Evolutionary conservation across 2,113 vertebrate species (phyloP), one percentile per base, ranked within the genome.

Genomic region (Toxotes chatareus): DNA sequence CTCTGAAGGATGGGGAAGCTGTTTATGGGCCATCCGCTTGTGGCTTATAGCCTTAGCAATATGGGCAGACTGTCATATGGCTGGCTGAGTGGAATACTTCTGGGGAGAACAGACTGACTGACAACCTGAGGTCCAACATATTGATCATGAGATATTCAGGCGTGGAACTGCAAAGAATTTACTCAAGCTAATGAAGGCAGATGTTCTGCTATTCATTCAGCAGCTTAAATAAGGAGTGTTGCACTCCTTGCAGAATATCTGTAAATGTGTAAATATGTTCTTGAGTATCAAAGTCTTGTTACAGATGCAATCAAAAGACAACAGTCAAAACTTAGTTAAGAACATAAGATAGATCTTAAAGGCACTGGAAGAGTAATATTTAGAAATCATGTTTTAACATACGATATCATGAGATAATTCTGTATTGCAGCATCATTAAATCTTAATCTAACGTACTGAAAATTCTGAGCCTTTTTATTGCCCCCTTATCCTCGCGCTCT

Each of bases 51-150:
- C 84, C 81, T 76, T 7, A 31, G 71, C 80, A 79, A 86, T 84
- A 84, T 86, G 91, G 74, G 55, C 46, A 47, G 17, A 13, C 86
- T 82, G 85, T 88, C 84, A 65, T 42, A 70, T 82, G 72, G 38
- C 59, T 78, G 74, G 68, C 57, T 65, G 77, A 83, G 83, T 79
- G 60, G 51, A 82, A 68, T 59, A 83, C 85, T 88, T 65, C 21
- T 67, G 79, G 83, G 65, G 38, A 46, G 85, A 82, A 57, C 73
- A 89, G 83, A 72, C 76, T 69, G 80, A 72, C 38, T 44, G 78
- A 79, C 80, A 84, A 83, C 70, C 80, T 74, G 23, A 67, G 89
- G 85, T 89, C 72, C 65, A 60, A 51, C 80, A 83, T 85, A 79
- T 87, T 93, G 84, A 91, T 86, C 70, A 80, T 73, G 56, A 82